Conservation (phyloP, 2,113 vertebrate species). For the Anser cygnoides region DNA sequence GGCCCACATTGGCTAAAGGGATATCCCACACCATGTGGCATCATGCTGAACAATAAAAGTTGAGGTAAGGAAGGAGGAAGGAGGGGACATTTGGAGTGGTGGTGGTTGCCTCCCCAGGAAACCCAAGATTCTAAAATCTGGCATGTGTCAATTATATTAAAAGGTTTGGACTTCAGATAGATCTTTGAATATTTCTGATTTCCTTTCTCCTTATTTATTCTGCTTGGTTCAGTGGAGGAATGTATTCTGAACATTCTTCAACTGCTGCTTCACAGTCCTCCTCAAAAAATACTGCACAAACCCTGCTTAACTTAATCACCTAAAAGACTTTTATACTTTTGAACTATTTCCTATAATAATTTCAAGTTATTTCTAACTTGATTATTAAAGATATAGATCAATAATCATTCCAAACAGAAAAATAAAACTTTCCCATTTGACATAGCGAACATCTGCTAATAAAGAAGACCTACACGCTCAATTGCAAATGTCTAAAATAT, state of each 20-base stretch:
- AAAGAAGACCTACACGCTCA: neutral
- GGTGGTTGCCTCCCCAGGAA: no score
- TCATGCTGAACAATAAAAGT: no score
- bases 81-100: no score
- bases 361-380: neutral
- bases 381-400: neutral
- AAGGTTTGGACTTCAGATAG: neutral
- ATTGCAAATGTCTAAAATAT: neutral
- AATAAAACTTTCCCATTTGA: neutral
- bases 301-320: neutral
- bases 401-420: neutral
- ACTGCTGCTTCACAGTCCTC: neutral
- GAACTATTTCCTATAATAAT: neutral
- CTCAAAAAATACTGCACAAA: neutral
- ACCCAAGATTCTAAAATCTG: neutral
- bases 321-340: neutral
- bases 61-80: no score
- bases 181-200: neutral
- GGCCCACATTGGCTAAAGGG: no score
- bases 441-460: neutral
- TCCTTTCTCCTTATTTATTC: neutral
- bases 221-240: neutral
- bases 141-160: neutral
- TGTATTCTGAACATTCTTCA: neutral
- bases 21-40: no score